A percentile compares a stretch with the other conserved stretches of the same genome.
Evolutionary conservation across 2,888 invertebrate genomes (phyloP).

Genomic region (Mamestra brassicae): DNA sequence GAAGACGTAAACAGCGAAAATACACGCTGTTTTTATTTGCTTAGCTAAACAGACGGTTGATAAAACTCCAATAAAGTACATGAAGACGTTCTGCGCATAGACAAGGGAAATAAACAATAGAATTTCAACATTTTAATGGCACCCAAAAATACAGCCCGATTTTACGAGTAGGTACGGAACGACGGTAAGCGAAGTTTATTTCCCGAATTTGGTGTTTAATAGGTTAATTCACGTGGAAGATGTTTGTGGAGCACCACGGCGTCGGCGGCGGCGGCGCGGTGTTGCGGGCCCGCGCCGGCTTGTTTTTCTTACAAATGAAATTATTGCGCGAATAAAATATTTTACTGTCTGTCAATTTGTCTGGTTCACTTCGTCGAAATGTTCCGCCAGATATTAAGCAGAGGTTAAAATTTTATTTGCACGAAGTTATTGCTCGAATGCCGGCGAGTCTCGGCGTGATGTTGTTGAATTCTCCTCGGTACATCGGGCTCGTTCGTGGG

Average conservation of each 20-base stretch:
- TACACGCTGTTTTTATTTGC: slow-evolving; percentile 36
- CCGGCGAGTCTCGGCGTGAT: slow-evolving; percentile 77
- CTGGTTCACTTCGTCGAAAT: slow-evolving; percentile 80
- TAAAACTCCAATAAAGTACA: slow-evolving; percentile 45
- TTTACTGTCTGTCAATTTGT: slow-evolving; percentile 90
- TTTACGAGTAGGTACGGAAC: slow-evolving; percentile 75
- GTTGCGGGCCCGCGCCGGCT: slow-evolving; percentile 66
- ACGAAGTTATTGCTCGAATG: slow-evolving; percentile 82
- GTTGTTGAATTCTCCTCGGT: slow-evolving; percentile 81
- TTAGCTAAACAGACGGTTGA: slow-evolving; percentile 35
- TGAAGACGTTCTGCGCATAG: slow-evolving; percentile 33
- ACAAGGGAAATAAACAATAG: slow-evolving; percentile 54
- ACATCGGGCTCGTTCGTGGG: slow-evolving; percentile 77
- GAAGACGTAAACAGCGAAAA: slow-evolving; percentile 47
- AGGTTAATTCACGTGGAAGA: slow-evolving; percentile 89
- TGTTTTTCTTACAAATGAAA: slow-evolving; percentile 90
- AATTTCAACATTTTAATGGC: slow-evolving; percentile 68
- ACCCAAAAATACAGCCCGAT: slow-evolving; percentile 68
- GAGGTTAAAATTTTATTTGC: slow-evolving; percentile 90
- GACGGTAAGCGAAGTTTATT: slow-evolving; percentile 81
- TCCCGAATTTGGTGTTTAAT: slow-evolving; percentile 85
- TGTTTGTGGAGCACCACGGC: slow-evolving; percentile 80
- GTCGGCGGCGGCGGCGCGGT: slow-evolving; percentile 35
- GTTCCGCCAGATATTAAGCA: slow-evolving; percentile 87
- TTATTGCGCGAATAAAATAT: slow-evolving; percentile 90